Evolutionary conservation across 1,140 invertebrate genomes (phyloP).

Genomic region (Zophobas morio): DNA sequence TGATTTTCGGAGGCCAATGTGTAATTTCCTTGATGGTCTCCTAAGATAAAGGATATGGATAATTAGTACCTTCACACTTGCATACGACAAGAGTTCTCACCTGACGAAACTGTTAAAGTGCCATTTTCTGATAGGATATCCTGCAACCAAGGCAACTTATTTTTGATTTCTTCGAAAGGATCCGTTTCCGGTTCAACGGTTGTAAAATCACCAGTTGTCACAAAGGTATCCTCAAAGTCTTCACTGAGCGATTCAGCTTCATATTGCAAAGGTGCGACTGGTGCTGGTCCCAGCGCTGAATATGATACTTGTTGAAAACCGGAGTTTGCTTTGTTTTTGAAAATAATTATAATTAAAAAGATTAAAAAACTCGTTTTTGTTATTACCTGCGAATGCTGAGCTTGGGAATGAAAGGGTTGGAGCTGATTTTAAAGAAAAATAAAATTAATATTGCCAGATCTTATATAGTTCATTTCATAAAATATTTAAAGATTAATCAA

Average conservation of each 20-base stretch:
- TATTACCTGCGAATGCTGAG: constrained; percentile 1
- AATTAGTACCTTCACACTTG: too few species aligned
- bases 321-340: too few species aligned
- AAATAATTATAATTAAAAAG: too few species aligned
- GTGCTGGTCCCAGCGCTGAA: background rate
- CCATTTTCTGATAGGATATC: constrained; percentile 52
- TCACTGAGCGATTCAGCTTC: background rate
- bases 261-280: background rate
- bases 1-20: too few species aligned
- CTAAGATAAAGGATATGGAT: too few species aligned
- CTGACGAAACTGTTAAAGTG: constrained; percentile 45
- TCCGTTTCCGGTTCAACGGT: background rate
- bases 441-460: background rate
- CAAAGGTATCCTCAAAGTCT: background rate
- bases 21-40: too few species aligned
- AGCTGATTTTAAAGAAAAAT: background rate
- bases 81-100: constrained; percentile 43
- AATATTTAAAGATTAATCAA: too few species aligned
- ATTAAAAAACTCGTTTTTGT: too few species aligned
- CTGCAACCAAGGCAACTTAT: constrained; percentile 54
- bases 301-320: background rate
- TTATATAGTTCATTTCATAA: too few species aligned
- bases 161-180: constrained; percentile 35
- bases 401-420: background rate
- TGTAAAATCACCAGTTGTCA: background rate